Evolutionary conservation across 2,888 invertebrate species (phyloP), one percentile per base, ranked within the genome.

Genomic region (Melikaiella ostensackeni): DNA sequence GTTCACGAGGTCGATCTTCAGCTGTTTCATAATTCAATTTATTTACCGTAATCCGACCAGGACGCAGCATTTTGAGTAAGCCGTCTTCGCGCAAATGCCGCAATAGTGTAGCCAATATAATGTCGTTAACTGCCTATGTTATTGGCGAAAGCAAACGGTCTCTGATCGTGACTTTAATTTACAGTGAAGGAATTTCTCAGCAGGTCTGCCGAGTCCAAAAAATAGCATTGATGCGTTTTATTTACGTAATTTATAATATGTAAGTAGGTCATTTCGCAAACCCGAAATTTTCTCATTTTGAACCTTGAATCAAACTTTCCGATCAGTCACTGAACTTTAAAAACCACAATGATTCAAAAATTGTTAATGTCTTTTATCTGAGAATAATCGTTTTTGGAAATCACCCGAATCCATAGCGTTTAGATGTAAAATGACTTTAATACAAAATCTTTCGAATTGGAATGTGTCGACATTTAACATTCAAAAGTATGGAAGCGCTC

Each of bases 31-130:
- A 55, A 55, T 21, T 55, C 21, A 55, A 55, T 55, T 55, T 55
- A 55, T 55, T 55, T 55, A 55, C 55, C 55, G 55, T 55, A 55
- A 55, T 55, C n/a, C 55, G 55, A 21, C 55, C 55, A 21, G 55
- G 55, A 55, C 50, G 50, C 2, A n/a, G 9, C 50, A 50, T 55
- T 55, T 55, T 21, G 21, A 55, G 55, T 55, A n/a, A 55, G 55
- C 21, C 9, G 55, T 55, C 55, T 55, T 55, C 21, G 55, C n/a
- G 1, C 19, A 50, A 55, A 21, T 21, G 21, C n/a, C 9, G 55
- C 55, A 55, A 55, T 21, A 55, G 55, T 50, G 50, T 19, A 50
- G 50, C 50, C 50, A 55, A 55, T 55, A 50, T 50, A 55, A 55
- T 21, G 55, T 55, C 21, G 55, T 55, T 55, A 55, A 55, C 55